These are phyloP conservation scores for Cenopis cana DNA, from an alignment of 2,888 invertebrate species.

Conservation along the genomic window DNA sequence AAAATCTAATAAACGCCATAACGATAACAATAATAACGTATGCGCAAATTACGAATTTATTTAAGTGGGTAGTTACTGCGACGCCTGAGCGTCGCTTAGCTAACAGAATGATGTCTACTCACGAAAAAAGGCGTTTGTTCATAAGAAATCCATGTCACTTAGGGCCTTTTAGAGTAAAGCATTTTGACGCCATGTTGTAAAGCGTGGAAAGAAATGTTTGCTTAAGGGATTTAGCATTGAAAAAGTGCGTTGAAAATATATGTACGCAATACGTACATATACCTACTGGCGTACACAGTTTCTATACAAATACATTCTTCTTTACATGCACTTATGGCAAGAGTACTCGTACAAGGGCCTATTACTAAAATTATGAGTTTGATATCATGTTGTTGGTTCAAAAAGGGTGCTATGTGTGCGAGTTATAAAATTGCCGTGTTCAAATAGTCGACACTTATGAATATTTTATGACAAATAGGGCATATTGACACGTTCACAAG, in stretches of 20 bases:
- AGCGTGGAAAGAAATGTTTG: constrained; percentile 7
- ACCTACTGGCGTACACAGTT: neutral
- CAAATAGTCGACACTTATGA: no score
- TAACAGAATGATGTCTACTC: constrained; percentile 44
- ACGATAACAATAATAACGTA: constrained; percentile 52
- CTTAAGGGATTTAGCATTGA: constrained; percentile 3
- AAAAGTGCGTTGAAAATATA: constrained; percentile 4
- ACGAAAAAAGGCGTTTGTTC: neutral
- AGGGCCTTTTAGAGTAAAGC: neutral
- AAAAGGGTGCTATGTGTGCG: no score
- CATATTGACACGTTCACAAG: no score
- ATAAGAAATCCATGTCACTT: neutral
- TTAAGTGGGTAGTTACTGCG: constrained; percentile 59
- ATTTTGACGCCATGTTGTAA: neutral
- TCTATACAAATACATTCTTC: no score
- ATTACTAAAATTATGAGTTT: no score
- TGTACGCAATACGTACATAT: neutral
- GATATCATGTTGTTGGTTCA: no score
- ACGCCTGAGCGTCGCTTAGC: constrained; percentile 49
- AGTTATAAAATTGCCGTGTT: no score
- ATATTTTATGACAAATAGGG: no score
- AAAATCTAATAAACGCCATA: constrained; percentile 38
- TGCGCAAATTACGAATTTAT: constrained; percentile 60
- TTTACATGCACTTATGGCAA: no score
- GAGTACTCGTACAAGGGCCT: no score